Conservation (phyloP, 2,113 vertebrate genomes). For the Oplegnathus fasciatus region DNA sequence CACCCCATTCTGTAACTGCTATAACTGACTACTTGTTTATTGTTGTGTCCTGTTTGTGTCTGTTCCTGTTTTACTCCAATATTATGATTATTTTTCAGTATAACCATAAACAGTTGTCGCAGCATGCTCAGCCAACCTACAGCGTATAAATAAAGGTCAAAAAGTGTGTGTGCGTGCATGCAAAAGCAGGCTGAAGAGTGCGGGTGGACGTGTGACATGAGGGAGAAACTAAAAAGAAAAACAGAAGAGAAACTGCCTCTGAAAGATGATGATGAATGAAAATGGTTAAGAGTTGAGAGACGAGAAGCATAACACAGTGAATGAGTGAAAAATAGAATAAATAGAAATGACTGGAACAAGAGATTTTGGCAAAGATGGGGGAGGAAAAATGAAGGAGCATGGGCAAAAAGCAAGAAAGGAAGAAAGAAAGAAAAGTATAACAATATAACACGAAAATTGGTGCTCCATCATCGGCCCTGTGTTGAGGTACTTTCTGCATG, state of each 20-base stretch:
- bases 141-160: background rate
- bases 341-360: background rate
- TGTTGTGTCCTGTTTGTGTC: background rate
- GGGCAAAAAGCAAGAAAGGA: background rate
- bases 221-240: conserved; percentile 7
- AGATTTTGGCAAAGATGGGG: background rate
- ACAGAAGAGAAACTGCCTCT: conserved; percentile 44
- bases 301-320: conserved; percentile 2
- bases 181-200: background rate
- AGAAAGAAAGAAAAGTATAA: conserved; percentile 5
- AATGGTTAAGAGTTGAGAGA: conserved; percentile 23
- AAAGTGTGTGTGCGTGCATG: background rate
- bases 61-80: background rate
- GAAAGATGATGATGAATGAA: conserved; percentile 46
- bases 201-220: background rate
- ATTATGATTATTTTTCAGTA: background rate
- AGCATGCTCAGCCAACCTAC: background rate
- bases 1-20: background rate
- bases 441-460: conserved; percentile 19
- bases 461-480: conserved; percentile 17
- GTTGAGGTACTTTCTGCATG: conserved; percentile 34
- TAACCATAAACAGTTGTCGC: background rate
- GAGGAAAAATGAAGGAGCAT: background rate
- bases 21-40: background rate
- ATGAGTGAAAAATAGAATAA: conserved; percentile 12